A percentile compares a stretch with the other conserved stretches of the same genome.
These are phyloP conservation scores for Podocnemis expansa DNA, from an alignment of 2,113 vertebrate species.

Conservation along the genomic window DNA sequence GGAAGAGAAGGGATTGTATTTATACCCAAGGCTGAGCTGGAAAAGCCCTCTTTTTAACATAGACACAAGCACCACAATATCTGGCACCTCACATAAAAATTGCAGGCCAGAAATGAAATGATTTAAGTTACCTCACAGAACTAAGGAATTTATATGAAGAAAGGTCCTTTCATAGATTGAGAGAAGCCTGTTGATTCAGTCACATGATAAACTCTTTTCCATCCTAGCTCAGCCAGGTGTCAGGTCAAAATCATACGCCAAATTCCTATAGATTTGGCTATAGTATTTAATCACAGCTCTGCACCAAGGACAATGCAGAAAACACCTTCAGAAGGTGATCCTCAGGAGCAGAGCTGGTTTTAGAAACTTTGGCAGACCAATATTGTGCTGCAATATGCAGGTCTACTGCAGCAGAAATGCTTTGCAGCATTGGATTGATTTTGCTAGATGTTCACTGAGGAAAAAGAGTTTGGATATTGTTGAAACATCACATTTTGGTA, in stretches of 20 bases:
- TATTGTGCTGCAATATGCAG: constrained; percentile 22
- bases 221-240: neutral
- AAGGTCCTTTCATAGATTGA: neutral
- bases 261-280: neutral
- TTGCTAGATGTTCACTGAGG: constrained; percentile 50
- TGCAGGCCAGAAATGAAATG: neutral
- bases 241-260: neutral
- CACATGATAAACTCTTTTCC: neutral
- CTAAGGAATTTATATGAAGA: neutral
- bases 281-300: neutral
- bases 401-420: constrained; percentile 41
- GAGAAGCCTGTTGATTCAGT: constrained; percentile 14
- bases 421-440: constrained; percentile 20
- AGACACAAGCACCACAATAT: neutral
- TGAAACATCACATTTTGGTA: neutral
- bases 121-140: neutral
- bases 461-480: constrained; percentile 44
- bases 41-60: neutral
- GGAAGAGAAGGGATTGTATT: neutral
- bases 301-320: neutral
- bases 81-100: neutral
- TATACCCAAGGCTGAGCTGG: neutral
- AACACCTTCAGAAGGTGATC: neutral
- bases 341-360: constrained; percentile 30
- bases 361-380: constrained; percentile 35